A percentile compares a stretch with the other conserved stretches of the same genome.
phyloP scores from a whole-genome alignment of 2,113 vertebrate species.

The Chitala chitala region DNA sequence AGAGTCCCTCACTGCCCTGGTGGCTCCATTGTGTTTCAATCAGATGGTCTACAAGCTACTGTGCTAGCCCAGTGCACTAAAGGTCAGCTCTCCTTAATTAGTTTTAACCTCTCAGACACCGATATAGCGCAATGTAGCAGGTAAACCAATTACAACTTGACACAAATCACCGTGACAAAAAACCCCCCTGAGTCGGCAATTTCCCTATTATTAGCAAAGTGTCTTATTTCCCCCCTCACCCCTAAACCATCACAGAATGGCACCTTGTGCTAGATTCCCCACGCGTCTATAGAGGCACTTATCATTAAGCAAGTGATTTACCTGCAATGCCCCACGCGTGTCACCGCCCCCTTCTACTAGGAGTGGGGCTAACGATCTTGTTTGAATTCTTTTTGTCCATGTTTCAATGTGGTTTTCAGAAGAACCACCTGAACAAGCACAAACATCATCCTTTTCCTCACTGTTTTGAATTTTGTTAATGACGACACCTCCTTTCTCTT shows the following conservation, averaged over 20 bases:
- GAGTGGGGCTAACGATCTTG: too few species aligned
- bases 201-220: constrained; percentile 53
- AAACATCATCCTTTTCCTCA: too few species aligned
- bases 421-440: too few species aligned
- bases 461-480: too few species aligned
- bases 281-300: constrained; percentile 48
- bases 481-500: too few species aligned
- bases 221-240: constrained; percentile 41
- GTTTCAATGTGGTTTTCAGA: too few species aligned
- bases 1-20: background rate
- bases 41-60: background rate
- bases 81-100: constrained; percentile 53
- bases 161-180: constrained; percentile 50
- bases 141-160: constrained; percentile 67
- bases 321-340: constrained; percentile 16
- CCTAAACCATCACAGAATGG: too few species aligned
- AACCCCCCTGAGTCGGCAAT: constrained; percentile 48
- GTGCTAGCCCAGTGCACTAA: constrained; percentile 28
- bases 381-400: too few species aligned
- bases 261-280: constrained; percentile 52
- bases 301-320: constrained; percentile 46
- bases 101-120: constrained; percentile 47
- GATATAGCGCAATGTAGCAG: constrained; percentile 47
- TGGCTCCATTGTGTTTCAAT: background rate
- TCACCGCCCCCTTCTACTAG: background rate